Percentiles rank a stretch among this genome's conserved stretches.
phyloP scores from a whole-genome alignment of 2,888 invertebrate species.

The Tenthredo livida region DNA sequence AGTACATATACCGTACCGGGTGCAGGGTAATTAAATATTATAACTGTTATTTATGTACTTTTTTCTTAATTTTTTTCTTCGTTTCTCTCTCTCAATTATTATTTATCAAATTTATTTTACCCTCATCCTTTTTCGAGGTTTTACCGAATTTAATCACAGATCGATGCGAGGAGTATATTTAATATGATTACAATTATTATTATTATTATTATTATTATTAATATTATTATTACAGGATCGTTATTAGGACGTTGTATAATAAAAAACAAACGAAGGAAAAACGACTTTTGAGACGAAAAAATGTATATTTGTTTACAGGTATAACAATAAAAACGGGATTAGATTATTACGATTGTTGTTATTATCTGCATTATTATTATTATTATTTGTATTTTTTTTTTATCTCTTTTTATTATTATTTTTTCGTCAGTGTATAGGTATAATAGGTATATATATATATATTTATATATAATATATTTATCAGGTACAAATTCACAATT shows the following conservation, averaged over 20 bases:
- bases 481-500: slow-evolving; percentile 22
- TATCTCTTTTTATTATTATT: too few relatives aligned
- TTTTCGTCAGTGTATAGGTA: neutral
- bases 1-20: too few relatives aligned
- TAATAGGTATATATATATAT: neutral
- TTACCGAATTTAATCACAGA: neutral
- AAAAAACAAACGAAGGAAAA: too few relatives aligned
- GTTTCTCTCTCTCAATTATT: neutral
- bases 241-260: neutral
- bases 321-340: neutral
- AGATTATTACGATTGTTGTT: neutral
- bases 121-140: neutral
- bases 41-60: neutral
- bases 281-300: too few relatives aligned
- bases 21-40: neutral
- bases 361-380: neutral
- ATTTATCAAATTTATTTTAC: neutral
- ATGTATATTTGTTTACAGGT: too few relatives aligned
- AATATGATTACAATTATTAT: neutral
- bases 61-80: neutral
- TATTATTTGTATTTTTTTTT: neutral
- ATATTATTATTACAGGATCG: neutral
- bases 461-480: neutral
- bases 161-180: neutral
- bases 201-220: neutral